phyloP scores from a whole-genome alignment of 35 echinoderm and acorn worm species.

The Acanthaster planci region DNA sequence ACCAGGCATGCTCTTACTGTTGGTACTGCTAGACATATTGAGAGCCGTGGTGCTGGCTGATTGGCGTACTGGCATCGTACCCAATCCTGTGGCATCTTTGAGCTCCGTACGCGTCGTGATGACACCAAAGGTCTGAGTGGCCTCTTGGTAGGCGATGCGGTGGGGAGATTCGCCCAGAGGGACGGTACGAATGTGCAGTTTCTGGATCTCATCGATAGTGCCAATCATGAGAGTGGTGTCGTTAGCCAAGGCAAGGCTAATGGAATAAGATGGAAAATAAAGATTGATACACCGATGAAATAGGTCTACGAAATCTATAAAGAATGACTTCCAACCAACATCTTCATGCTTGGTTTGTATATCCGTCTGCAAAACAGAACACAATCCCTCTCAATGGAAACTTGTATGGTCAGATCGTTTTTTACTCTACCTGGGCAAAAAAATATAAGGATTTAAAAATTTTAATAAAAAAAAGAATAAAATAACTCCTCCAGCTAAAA shows the following conservation, averaged over 20 bases:
- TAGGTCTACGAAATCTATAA: too few species aligned
- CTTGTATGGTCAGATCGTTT: too few species aligned
- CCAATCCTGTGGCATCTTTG: constrained; percentile 61
- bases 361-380: too few species aligned
- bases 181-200: constrained; percentile 95
- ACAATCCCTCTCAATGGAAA: too few species aligned
- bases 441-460: too few species aligned
- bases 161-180: constrained; percentile 82
- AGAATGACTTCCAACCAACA: too few species aligned
- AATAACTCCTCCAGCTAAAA: too few species aligned
- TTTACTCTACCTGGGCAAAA: too few species aligned
- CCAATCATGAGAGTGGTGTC: constrained; percentile 97
- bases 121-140: constrained; percentile 90
- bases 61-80: constrained; percentile 40
- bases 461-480: too few species aligned
- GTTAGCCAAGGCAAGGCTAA: constrained; percentile 82
- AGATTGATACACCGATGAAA: too few species aligned
- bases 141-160: constrained; percentile 91
- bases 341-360: too few species aligned
- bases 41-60: constrained; percentile 90
- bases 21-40: constrained; percentile 66
- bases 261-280: neutral
- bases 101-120: constrained; percentile 75
- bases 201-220: constrained; percentile 98
- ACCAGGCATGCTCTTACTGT: constrained; percentile 52